These are phyloP conservation scores for Camelus dromedarius DNA, from an alignment of 2,113 vertebrate species.

Conservation along the genomic window DNA sequence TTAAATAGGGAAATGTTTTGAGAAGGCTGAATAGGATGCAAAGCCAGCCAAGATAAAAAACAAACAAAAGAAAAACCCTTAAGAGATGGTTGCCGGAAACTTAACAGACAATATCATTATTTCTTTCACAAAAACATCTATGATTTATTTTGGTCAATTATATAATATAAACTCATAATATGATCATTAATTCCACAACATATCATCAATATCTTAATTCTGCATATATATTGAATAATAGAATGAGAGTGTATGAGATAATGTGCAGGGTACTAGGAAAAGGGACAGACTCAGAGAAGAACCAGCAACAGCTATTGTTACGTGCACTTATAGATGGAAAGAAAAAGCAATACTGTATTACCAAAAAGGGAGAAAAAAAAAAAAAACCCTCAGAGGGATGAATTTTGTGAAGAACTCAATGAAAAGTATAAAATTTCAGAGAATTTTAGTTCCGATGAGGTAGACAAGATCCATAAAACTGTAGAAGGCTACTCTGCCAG, in stretches of 20 bases:
- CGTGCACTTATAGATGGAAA: not conserved
- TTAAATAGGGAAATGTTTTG: not conserved
- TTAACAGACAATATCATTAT: not conserved
- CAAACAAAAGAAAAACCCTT: not conserved
- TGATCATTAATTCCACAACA: not conserved
- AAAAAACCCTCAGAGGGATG: not conserved
- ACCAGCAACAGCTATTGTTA: not conserved
- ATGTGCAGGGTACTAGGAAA: not conserved
- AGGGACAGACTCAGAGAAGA: not conserved
- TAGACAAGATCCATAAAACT: not conserved
- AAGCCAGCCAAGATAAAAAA: not conserved
- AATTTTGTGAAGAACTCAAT: not conserved
- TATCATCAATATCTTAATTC: not conserved
- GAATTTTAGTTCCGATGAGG: not conserved
- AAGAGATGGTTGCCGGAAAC: not conserved
- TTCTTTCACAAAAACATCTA: not conserved
- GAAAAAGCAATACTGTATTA: not conserved
- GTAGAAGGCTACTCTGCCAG: not conserved
- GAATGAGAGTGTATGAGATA: not conserved
- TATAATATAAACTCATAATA: not conserved
- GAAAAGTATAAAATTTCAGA: not conserved
- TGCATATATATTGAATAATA: not conserved
- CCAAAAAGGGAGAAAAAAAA: not conserved
- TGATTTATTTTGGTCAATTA: not conserved
- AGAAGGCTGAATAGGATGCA: not conserved